Conservation (phyloP, 2,888 invertebrate genomes). For the Lysandra bellargus region DNA sequence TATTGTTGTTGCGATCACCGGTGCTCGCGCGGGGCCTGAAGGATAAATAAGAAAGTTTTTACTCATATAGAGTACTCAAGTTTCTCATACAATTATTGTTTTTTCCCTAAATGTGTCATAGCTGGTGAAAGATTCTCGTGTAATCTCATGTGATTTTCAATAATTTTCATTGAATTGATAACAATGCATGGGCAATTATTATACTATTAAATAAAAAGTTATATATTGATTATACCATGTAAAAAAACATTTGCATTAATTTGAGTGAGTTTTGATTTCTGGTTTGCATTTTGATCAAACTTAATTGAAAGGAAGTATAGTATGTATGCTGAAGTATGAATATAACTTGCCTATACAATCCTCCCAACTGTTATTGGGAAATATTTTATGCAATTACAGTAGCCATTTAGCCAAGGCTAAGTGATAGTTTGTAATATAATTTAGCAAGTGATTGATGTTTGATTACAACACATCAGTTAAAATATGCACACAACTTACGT, state of each 20-base stretch:
- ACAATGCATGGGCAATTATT: too few species aligned
- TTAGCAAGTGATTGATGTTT: neutral
- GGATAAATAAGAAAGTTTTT: neutral
- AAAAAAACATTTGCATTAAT: too few species aligned
- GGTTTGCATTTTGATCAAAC: neutral
- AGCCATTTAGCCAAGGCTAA: constrained; percentile 12
- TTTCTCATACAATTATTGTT: neutral
- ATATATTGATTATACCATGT: too few species aligned
- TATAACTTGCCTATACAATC: neutral
- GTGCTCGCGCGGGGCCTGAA: too few species aligned
- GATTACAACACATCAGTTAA: constrained; percentile 5
- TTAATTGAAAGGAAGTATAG: neutral
- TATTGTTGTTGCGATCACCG: too few species aligned
- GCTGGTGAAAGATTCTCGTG: neutral
- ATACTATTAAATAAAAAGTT: too few species aligned
- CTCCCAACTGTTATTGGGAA: neutral
- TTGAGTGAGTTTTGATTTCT: neutral
- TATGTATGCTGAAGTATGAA: neutral
- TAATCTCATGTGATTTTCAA: neutral
- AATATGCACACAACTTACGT: neutral
- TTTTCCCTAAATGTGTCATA: neutral
- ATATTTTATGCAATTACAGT: constrained; percentile 1
- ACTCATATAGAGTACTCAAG: too few species aligned
- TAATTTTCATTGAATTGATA: too few species aligned
- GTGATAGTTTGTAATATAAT: neutral